These are phyloP conservation scores for Cotesia chilonis DNA, from an alignment of 1,140 invertebrate genomes.

Conservation along the genomic window DNA sequence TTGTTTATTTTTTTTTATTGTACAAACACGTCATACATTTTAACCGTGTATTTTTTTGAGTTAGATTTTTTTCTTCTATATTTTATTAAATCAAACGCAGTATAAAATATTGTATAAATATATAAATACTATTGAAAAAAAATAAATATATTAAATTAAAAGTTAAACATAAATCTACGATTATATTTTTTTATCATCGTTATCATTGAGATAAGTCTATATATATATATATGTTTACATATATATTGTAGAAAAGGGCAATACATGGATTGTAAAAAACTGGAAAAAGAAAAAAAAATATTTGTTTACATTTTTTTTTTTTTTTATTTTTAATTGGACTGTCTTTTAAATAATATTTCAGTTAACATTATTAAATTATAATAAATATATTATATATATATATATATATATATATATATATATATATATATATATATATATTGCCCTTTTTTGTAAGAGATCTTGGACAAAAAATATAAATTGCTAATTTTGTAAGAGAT, in stretches of 20 bases:
- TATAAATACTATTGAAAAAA: slow-evolving; percentile 65
- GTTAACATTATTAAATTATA: no score
- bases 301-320: no score
- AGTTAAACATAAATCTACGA: slow-evolving; percentile 50
- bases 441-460: no score
- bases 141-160: slow-evolving; percentile 63
- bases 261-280: background rate
- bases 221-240: slow-evolving; percentile 32
- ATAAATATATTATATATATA: no score
- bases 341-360: no score
- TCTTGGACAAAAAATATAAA: no score
- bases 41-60: slow-evolving; percentile 34
- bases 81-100: slow-evolving; percentile 48
- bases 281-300: no score
- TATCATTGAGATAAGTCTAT: slow-evolving; percentile 44
- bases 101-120: slow-evolving; percentile 67
- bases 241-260: background rate
- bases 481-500: no score
- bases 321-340: no score
- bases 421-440: no score
- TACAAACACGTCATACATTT: slow-evolving; percentile 43
- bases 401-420: no score
- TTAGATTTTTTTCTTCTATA: slow-evolving; percentile 36
- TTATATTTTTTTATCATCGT: slow-evolving; percentile 48
- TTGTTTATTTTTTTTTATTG: slow-evolving; percentile 41